Evolutionary conservation across 2,888 invertebrate species (phyloP), one percentile per base, ranked within the genome.

Genomic region (Coronaproctus castanopsis): DNA sequence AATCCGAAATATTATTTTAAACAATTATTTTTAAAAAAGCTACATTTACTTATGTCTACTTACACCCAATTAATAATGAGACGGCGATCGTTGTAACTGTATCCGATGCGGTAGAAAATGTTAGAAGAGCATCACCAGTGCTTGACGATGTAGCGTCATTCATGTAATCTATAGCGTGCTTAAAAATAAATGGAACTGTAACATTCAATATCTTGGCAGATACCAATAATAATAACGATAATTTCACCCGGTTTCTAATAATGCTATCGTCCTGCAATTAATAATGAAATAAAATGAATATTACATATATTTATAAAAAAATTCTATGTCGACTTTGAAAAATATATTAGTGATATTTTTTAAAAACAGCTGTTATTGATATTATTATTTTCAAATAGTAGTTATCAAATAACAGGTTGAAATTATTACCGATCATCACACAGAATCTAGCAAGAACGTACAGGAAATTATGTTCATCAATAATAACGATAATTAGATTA

Each of bases 101-200:
- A 67, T 84, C 83, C 0, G 87, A 83, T n/a, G 86, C 82, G 2
- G 83, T 81, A 23, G 80, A 80, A 78, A 89, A 79, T 60, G 82
- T 83, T 18, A 92, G 71, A 60, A 80, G 62, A n/a, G 77, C 76
- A 19, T 76, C 77, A 0, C 74, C 71, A 0, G 73, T 70, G 0
- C 70, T 67, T 2, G 77, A 69, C 48, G 77, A 68, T 5, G 78
- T 72, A 18, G 70, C 72, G 3, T 73, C 71, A 69, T 92, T 93
- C 63, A 96, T 79, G 65, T 81, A 80, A 71, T 98, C 97, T 61
- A 99, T 80, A 0, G 87, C 85, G 69, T 88, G 84, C 73, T 97
- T 96, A 74, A 98, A 95, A 60, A 96, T 74, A 74, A 97, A 96
- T 14, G 98, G 98, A 22, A 98, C 96, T 55, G 82, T 76, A 1